Base-by-base conservation (phyloP, 1,140 invertebrate species). In the Hydropsyche tenuis region DNA sequence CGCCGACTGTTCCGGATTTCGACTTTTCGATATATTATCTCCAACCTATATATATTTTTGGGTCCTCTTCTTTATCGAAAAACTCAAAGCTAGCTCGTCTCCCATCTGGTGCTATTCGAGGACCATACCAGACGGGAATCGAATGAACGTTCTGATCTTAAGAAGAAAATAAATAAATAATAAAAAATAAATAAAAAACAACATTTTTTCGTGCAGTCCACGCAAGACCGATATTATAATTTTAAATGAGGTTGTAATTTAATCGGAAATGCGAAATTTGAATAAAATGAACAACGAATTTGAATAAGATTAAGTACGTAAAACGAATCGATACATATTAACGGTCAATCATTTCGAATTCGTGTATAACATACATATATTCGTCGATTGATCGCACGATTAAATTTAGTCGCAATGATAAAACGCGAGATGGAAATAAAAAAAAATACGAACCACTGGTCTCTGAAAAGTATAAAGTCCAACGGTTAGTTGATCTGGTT, bases 201-300 rank as follows among this genome's bases (percentile, higher is more conserved):
- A n/a, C n/a, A n/a, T n/a, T 37, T 37, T 37, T 37, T 37, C 30
- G 9, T 9, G 30, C 30, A 9, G 30, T 37, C 30, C 30, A 37
- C 56, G 22, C 20, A 60, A 60, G 20, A 60, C 23, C 56, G 22
- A 60, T 14, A 60, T 60, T 60, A 60, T 25, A 60, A 60, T 60
- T 60, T 60, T 11, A 60, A 60, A 60, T 60, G 22, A 60, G 56
- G 22, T 60, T 27, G 56, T 60, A 60, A 60, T 60, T 60, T 60
- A 60, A 60, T 60, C 20, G 56, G 56, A 60, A 60, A 60, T 6
- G 56, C 20, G 56, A 9, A 23, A 60, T 60, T 60, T 60, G 56
- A 60, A 60, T 60, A 60, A 60, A 25, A 4, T 14, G 56, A 60
- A 25, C 56, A 23, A 23, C 56, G 22, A 27, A 60, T 27, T 37